A percentile compares a stretch with the other conserved stretches of the same genome.
These are phyloP conservation scores for Eurypyga helias DNA, from an alignment of 2,113 vertebrate genomes.

Conservation along the genomic window DNA sequence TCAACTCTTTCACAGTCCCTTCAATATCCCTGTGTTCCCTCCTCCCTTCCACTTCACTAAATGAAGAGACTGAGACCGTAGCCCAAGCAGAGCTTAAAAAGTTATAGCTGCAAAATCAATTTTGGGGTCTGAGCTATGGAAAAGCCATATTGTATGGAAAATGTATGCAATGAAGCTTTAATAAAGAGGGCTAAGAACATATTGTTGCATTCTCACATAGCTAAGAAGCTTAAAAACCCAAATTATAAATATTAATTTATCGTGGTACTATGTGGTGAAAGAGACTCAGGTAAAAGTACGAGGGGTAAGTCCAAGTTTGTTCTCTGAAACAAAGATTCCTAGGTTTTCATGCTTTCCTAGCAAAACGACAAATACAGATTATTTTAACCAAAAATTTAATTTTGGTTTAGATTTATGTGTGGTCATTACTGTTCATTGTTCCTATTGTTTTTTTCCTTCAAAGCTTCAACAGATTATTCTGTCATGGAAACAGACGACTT, in stretches of 20 bases:
- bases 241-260: neutral
- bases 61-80: neutral
- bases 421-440: neutral
- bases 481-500: rapidly evolving
- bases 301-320: neutral
- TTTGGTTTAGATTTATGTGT: neutral
- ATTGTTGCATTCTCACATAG: neutral
- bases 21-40: neutral
- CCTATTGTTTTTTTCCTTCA: neutral
- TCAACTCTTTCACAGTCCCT: neutral
- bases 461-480: neutral
- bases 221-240: neutral
- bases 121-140: neutral
- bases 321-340: neutral
- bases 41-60: neutral
- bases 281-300: neutral
- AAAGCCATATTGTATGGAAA: neutral
- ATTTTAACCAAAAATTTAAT: neutral
- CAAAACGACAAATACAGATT: neutral
- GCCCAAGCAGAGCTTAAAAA: neutral
- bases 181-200: neutral
- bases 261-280: neutral
- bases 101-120: neutral
- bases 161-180: neutral
- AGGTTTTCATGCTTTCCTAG: neutral